Evolutionary conservation across 2,888 invertebrate species (phyloP).

Genomic region (Hypselothyrea guttata): DNA sequence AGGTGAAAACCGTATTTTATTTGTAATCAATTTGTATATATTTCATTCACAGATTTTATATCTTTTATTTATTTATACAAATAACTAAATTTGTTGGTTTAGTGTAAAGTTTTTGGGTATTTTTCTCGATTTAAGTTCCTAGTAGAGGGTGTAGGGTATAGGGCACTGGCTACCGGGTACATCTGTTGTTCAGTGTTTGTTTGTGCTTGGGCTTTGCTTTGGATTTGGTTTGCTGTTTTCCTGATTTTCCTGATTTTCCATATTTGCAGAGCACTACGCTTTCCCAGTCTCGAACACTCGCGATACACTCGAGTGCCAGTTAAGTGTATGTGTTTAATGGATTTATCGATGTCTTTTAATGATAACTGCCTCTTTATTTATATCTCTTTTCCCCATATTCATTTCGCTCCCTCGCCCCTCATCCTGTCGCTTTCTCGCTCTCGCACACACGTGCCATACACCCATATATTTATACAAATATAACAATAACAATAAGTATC

Average conservation of each 20-base stretch:
- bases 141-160: no score
- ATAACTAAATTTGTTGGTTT: no score
- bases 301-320: neutral
- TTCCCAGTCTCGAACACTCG: neutral
- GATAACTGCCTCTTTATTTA: constrained; percentile 35
- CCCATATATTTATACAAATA: constrained; percentile 2
- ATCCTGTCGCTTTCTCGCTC: no score
- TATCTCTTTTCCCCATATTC: neutral
- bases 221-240: neutral
- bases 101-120: no score
- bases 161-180: no score
- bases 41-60: no score
- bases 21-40: no score
- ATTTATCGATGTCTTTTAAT: constrained; percentile 32
- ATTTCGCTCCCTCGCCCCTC: neutral
- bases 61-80: no score
- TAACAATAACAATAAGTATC: neutral
- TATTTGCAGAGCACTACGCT: constrained; percentile 5
- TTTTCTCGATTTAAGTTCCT: no score
- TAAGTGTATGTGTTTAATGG: constrained; percentile 14
- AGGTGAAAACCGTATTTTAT: no score
- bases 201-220: neutral
- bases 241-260: neutral
- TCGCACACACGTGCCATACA: no score
- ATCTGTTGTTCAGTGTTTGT: neutral